Evolutionary conservation across 2,888 invertebrate species (phyloP).

Genomic region (Agrochola litura): DNA sequence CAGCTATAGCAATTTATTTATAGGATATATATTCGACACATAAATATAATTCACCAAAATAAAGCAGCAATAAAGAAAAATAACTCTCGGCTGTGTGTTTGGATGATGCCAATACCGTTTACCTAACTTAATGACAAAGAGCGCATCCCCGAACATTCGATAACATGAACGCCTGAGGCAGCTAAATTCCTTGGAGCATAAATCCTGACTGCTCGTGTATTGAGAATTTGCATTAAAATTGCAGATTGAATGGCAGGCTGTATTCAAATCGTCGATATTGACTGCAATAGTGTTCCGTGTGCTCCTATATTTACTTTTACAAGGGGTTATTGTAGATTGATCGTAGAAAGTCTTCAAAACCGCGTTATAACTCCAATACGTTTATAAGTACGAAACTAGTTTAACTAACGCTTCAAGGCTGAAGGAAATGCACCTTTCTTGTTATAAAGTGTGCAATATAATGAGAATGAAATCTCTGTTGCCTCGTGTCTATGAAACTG

Average conservation of each 20-base stretch:
- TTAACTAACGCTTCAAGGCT: constrained; percentile 40
- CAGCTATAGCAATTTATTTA: background rate
- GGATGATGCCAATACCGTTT: constrained; percentile 38
- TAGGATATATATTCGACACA: background rate
- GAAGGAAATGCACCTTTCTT: constrained; percentile 47
- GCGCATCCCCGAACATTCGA: constrained; percentile 50
- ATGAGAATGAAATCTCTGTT: constrained; percentile 54
- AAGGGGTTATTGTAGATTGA: constrained; percentile 25
- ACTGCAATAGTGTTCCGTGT: constrained; percentile 27
- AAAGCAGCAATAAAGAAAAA: constrained; percentile 7
- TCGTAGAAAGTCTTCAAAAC: constrained; percentile 47
- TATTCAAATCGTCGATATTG: constrained; percentile 37
- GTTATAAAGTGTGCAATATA: constrained; percentile 54
- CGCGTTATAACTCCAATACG: constrained; percentile 37
- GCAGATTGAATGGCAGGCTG: constrained; percentile 52
- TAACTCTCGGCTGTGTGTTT: background rate
- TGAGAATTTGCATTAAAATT: constrained; percentile 60
- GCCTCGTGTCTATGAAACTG: constrained; percentile 53
- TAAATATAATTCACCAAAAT: background rate
- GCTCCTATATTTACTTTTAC: constrained; percentile 19
- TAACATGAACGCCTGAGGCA: constrained; percentile 50
- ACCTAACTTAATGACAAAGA: constrained; percentile 44
- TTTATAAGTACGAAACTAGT: constrained; percentile 43
- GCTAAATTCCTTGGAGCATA: constrained; percentile 53
- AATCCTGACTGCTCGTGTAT: constrained; percentile 55